These are phyloP conservation scores for Mixornis gularis DNA, from an alignment of 2,113 vertebrate genomes.

Conservation along the genomic window DNA sequence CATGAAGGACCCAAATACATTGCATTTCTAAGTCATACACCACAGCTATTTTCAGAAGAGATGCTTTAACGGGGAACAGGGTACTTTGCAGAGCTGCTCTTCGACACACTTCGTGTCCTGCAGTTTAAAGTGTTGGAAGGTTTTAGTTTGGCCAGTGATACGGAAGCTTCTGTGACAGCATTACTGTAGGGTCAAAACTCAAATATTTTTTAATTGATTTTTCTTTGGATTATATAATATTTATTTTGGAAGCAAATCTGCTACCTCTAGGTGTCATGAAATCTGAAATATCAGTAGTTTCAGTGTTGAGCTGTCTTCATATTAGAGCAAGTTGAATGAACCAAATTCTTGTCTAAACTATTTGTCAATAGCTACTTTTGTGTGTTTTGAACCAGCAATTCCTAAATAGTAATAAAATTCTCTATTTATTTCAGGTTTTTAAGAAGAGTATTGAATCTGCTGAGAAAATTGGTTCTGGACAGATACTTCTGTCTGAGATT, in stretches of 20 bases:
- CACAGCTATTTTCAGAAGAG: neutral
- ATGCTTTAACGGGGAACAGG: neutral
- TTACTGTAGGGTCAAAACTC: neutral
- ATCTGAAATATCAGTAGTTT: neutral
- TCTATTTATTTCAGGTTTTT: slow-evolving; percentile 57
- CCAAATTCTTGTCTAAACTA: neutral
- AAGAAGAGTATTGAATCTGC: neutral
- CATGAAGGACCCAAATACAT: neutral
- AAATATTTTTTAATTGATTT: neutral
- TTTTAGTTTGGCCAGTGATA: neutral
- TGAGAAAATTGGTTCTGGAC: neutral
- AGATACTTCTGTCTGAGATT: neutral
- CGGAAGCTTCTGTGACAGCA: neutral
- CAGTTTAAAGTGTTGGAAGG: neutral
- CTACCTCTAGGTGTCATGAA: neutral
- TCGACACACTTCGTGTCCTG: neutral
- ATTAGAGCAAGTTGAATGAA: neutral
- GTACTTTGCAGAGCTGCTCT: neutral
- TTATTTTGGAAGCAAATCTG: neutral
- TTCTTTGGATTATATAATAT: neutral
- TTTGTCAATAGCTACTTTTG: neutral
- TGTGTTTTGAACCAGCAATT: neutral
- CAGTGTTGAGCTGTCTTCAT: neutral
- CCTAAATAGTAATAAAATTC: neutral
- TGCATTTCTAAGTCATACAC: neutral